These are phyloP conservation scores for Sisor rabdophorus DNA, from an alignment of 2,113 vertebrate species.

Conservation along the genomic window DNA sequence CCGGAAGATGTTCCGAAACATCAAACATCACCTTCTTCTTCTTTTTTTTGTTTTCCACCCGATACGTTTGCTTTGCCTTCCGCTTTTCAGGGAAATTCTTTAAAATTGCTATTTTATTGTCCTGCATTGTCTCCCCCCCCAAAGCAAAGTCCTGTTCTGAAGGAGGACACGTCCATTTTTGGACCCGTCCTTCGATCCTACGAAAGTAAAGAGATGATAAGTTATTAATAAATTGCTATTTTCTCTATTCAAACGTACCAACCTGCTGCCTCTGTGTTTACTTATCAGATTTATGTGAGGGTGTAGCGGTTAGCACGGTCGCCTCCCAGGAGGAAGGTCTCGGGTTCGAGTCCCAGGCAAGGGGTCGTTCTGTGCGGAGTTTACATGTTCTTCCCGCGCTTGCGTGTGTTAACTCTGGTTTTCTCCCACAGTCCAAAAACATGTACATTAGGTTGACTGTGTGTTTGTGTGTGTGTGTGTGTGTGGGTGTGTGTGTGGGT, in stretches of 20 bases:
- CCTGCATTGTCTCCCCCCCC: slow-evolving; percentile 36
- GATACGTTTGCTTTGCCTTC: slow-evolving; percentile 68
- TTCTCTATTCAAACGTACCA: slow-evolving; percentile 80
- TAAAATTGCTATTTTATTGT: slow-evolving; percentile 78
- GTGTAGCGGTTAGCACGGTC: no score
- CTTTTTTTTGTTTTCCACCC: slow-evolving; percentile 17
- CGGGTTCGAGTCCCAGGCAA: no score
- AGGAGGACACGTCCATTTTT: slow-evolving; percentile 65
- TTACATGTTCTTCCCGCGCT: no score
- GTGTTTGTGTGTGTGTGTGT: no score
- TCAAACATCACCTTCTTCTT: no score
- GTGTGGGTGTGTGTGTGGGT: no score
- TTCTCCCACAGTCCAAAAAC: no score
- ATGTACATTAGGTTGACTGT: no score
- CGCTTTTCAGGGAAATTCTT: slow-evolving; percentile 83
- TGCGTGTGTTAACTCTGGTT: no score
- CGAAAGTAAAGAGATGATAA: slow-evolving; percentile 96
- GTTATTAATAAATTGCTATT: slow-evolving; percentile 99
- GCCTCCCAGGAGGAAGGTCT: no score
- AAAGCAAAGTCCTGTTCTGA: slow-evolving; percentile 63
- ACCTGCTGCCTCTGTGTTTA: slow-evolving; percentile 30
- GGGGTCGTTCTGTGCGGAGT: no score
- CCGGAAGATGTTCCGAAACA: not conserved
- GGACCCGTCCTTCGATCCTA: slow-evolving; percentile 69
- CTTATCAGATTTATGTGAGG: no score